Evolutionary conservation across 2,888 invertebrate species (phyloP), one percentile per base, ranked within the genome.

Genomic region (Hydrotaea cyrtoneurina): DNA sequence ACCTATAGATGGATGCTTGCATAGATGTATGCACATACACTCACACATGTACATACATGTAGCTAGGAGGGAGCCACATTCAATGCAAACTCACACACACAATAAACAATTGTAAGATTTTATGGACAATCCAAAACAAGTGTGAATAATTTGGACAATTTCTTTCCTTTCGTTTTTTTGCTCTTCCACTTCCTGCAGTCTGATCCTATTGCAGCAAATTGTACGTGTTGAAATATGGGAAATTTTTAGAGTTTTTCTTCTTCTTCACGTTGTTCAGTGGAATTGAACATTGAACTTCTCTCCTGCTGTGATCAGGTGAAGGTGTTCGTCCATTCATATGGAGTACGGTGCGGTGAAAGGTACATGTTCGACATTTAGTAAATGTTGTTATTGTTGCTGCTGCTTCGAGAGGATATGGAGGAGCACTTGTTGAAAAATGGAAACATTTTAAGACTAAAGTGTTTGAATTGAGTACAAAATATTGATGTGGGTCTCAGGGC

Each of bases 151-250:
- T 81, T 75, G 46, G 17, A 46, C 5, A 26, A 57, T 26, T 71
- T 53, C 46, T 62, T 53, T 26, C 62, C 23, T 31, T 55, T 17
- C 50, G 50, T 36, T 5, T 46, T 50, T 19, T 15, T 46, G 36
- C 39, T 43, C 36, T 36, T 77, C 17, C 50, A 69, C 10, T 69
- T 46, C 21, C 46, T 36, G 31, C 36, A 15, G 69, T 66, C 21
- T 43, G 64, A 11, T 19, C 26, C 10, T 69, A 23, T 69, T 66
- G 19, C 19, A 78, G 62, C 39, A 80, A 78, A 77, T 31, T n/a
- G 80, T 71, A 80, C 77, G 83, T 80, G 74, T 31, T 55, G 13
- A 69, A 80, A 74, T 26, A 78, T 80, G 74, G 78, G 23, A 39
- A 55, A 78, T 31, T 64, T 72, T 31, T 19, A 5, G 39, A 43